Base-by-base conservation (phyloP, 2,113 vertebrate species). In the Plecturocebus donacophilus region DNA sequence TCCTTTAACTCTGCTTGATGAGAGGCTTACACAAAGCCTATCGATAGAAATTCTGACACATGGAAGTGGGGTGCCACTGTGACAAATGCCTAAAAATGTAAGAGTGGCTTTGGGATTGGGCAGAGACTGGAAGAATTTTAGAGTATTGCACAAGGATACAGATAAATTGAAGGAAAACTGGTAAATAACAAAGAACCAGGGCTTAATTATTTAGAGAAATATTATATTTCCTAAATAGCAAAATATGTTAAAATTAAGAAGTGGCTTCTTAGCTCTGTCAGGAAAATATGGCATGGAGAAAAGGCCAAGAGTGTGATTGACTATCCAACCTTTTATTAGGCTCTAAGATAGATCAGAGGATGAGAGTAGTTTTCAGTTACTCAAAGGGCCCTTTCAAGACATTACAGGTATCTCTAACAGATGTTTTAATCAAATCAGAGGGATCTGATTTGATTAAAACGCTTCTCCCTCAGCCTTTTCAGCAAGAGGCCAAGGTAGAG, bases 211-310 rank as follows among this genome's bases (percentile, higher is more conserved):
- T 94, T 85, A 90, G 73, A 61, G 94, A 90, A 76, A 32, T 45
- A 70, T 76, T 90, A 89, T 27, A 58, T 9, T 85, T n/a, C 47
- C n/a, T 58, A 75, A 20, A 54, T 81, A 32, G 40, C 23, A 68
- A 92, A 96, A 45, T 23, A 86, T 38, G 5, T 23, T 81, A 80
- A 83, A 88, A 79, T 56, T 91, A 91, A 97, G 68, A 86, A 73
- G 56, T 83, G 25, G 58, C 32, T 88, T 79, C 38, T 76, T 75
- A 71, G 17, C 27, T 49, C 20, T 40, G 3, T 79, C 76, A 79
- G 94, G 56, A 71, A 93, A 95, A 80, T 25, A 8, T 14, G 12
- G 61, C 71, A 61, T 8, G 16, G 68, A 64, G 70, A 54, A 79
- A 83, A 91, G 52, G 52, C 32, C 61, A 77, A 76, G 52, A 54